Percentiles rank a stretch among this genome's conserved stretches.
These are phyloP conservation scores for Nibea albiflora DNA, from an alignment of 2,113 vertebrate genomes.

Conservation along the genomic window DNA sequence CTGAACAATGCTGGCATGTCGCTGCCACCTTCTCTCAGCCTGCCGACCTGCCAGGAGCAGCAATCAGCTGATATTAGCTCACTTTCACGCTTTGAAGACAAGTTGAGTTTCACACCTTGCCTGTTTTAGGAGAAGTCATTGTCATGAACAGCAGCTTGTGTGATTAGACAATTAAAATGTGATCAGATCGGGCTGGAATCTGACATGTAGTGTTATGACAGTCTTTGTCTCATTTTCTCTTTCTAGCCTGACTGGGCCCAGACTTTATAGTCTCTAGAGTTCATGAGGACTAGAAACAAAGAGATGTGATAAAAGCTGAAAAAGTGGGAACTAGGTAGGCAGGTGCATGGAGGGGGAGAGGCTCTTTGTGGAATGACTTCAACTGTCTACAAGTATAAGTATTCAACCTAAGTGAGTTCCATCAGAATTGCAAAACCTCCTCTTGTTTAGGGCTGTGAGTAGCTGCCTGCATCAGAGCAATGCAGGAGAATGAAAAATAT, in stretches of 20 bases:
- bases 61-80: conserved; percentile 41
- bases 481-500: neutral
- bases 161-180: conserved; percentile 53
- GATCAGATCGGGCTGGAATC: neutral
- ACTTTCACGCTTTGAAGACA: conserved; percentile 12
- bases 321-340: neutral
- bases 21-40: conserved; percentile 1
- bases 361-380: neutral
- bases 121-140: conserved; percentile 18
- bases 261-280: neutral
- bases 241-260: neutral
- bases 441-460: neutral
- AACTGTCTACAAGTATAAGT: neutral
- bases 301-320: neutral
- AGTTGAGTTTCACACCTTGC: conserved; percentile 17
- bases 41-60: conserved; percentile 28
- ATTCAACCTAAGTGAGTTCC: neutral
- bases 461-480: neutral
- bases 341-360: too few relatives aligned
- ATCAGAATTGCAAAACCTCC: neutral
- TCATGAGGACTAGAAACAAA: neutral
- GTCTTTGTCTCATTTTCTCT: neutral
- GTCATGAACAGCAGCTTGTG: conserved; percentile 28
- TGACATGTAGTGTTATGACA: neutral
- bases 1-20: conserved; percentile 34